Evolutionary conservation across 2,113 vertebrate species (phyloP).

Genomic region (Pachyramphus minor): DNA sequence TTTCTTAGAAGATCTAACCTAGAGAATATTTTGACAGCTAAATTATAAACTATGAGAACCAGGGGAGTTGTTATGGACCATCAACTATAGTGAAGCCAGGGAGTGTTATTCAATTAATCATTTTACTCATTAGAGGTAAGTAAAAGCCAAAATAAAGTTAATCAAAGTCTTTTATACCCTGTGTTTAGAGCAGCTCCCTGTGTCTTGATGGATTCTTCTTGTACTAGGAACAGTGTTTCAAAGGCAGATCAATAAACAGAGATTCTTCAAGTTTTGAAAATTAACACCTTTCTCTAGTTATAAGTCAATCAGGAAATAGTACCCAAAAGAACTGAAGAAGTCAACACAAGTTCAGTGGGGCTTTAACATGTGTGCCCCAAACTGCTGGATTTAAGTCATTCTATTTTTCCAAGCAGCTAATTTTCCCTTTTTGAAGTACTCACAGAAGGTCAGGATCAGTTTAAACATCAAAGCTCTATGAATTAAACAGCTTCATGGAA

Average conservation of each 20-base stretch:
- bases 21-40: slow-evolving; percentile 65
- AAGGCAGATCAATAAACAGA: slow-evolving; percentile 54
- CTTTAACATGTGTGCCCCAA: slow-evolving; percentile 65
- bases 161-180: slow-evolving; percentile 37
- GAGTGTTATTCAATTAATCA: slow-evolving; percentile 53
- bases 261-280: slow-evolving; percentile 51
- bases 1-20: slow-evolving; percentile 56
- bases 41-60: slow-evolving; percentile 62
- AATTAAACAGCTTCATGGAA: slow-evolving; percentile 83
- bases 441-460: slow-evolving; percentile 77
- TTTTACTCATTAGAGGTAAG: slow-evolving; percentile 51
- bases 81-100: slow-evolving; percentile 38
- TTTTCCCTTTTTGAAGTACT: slow-evolving; percentile 83
- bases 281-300: slow-evolving; percentile 65
- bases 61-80: slow-evolving; percentile 50
- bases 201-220: slow-evolving; percentile 37
- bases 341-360: slow-evolving; percentile 63
- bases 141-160: slow-evolving; percentile 54
- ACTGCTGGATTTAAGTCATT: slow-evolving; percentile 73
- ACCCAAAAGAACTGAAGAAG: slow-evolving; percentile 40
- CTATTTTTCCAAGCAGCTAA: slow-evolving; percentile 81
- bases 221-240: slow-evolving; percentile 41
- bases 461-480: slow-evolving; percentile 86
- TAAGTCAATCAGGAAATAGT: not conserved
- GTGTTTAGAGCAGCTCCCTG: slow-evolving; percentile 16